These are phyloP conservation scores for Acanthis flammea DNA, from an alignment of 2,797 vertebrate genomes.

Conservation along the genomic window DNA sequence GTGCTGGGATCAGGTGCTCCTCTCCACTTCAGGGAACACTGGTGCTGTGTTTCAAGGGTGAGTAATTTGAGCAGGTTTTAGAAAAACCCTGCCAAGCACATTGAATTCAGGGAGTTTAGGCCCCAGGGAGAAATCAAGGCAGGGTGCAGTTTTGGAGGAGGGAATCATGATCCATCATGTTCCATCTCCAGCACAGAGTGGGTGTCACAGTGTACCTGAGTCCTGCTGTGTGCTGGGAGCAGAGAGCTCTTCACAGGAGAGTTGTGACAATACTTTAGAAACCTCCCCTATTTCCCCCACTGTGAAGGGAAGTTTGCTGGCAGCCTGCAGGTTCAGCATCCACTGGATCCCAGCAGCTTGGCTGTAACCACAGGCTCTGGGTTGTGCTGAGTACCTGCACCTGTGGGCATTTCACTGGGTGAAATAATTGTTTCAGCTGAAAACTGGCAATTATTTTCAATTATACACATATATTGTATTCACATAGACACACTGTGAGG, in stretches of 20 bases:
- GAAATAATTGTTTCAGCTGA: slow-evolving; percentile 6
- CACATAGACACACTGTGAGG: neutral
- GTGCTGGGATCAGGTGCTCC: neutral
- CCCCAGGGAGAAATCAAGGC: neutral
- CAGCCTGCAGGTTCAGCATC: neutral
- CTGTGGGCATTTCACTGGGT: neutral
- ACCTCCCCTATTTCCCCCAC: neutral
- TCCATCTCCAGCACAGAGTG: neutral
- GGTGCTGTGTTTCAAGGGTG: neutral
- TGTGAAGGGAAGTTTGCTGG: neutral
- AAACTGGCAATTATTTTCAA: slow-evolving; percentile 22
- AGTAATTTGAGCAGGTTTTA: neutral
- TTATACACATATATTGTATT: neutral
- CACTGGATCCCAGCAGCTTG: neutral
- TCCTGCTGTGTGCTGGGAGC: neutral
- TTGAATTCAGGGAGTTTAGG: neutral
- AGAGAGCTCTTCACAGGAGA: neutral
- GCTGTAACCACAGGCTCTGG: neutral
- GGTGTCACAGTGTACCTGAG: neutral
- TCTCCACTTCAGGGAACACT: neutral
- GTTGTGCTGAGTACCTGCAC: neutral
- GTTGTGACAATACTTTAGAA: neutral
- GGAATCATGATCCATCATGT: neutral
- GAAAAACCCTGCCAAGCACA: neutral
- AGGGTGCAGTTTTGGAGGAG: neutral